Conservation (phyloP, 2,113 vertebrate genomes). For the Struthidea cinerea region DNA sequence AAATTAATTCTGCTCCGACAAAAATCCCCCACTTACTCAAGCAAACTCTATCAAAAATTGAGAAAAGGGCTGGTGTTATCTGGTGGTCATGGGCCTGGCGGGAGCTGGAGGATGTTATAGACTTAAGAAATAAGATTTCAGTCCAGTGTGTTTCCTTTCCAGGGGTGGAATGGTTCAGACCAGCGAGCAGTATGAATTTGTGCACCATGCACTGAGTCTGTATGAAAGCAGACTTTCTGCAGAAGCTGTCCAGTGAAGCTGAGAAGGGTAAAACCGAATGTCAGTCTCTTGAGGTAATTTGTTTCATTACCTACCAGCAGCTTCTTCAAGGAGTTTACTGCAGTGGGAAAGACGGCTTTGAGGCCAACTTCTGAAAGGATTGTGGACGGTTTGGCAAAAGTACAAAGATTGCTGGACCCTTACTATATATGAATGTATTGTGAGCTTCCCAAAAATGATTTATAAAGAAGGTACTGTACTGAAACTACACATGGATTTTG, state of each 20-base stretch:
- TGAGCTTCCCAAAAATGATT: slow-evolving; percentile 64
- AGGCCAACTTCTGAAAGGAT: slow-evolving; percentile 36
- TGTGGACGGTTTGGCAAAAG: background rate
- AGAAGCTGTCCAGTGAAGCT: slow-evolving; percentile 82
- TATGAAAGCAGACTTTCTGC: slow-evolving; percentile 84
- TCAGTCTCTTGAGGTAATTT: slow-evolving; percentile 65
- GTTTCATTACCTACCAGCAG: slow-evolving; percentile 68
- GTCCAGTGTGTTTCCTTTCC: slow-evolving; percentile 12
- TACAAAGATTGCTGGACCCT: slow-evolving; percentile 40
- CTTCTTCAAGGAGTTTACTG: slow-evolving; percentile 67
- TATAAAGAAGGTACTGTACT: slow-evolving; percentile 54
- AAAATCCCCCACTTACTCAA: background rate
- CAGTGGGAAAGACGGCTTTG: slow-evolving; percentile 5
- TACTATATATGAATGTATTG: slow-evolving; percentile 71
- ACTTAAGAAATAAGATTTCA: background rate
- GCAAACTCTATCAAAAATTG: background rate
- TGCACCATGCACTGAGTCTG: slow-evolving; percentile 90
- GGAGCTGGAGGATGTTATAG: background rate
- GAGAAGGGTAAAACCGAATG: background rate
- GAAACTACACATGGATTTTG: slow-evolving; percentile 46
- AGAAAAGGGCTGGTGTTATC: background rate
- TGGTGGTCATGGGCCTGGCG: background rate
- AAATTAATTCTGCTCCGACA: background rate
- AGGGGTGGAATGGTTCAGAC: slow-evolving; percentile 99
- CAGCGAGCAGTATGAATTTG: slow-evolving; percentile 96